Base-by-base conservation (phyloP, 2,888 invertebrate species). In the Clusia tigrina region DNA sequence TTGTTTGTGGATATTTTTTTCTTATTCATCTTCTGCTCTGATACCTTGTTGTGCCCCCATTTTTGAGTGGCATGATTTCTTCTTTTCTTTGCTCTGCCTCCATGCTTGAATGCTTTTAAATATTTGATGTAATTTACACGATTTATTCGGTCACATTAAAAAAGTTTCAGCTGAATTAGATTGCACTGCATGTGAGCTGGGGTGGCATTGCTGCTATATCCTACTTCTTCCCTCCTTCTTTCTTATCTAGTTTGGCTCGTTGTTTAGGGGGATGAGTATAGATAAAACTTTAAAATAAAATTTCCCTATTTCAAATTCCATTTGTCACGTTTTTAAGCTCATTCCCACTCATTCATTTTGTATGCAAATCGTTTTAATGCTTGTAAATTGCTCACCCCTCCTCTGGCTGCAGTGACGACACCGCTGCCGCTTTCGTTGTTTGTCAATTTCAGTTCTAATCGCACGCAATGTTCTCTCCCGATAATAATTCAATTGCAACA, bases 81-180 rank as follows among this genome's bases (percentile, higher is more conserved):
- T 48, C 15, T 22, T 48, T 20, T 18, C 15, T 48, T 48, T 48
- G 20, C 20, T 20, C 22, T 48, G 9, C 18, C 22, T 71, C 75
- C 67, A 75, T 77, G 75, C 77, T 74, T 75, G 74, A 74, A 74
- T 77, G 74, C 74, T 70, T 73, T 74, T 77, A 77, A 74, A 74
- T 74, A 77, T 74, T 74, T 74, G 73, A 74, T 74, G 77, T 74
- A 74, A 74, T 74, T 77, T 77, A 76, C 71, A 76, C 77, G 77
- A 77, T 74, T 74, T 74, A 74, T 77, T 74, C 75, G 72, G 74
- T 72, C 6, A 72, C 72, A 77, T 77, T 77, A 32, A 32, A 32
- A 32, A 32, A 32, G 32, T 12, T 32, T 5, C 32, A 32, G 32
- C 32, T 32, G 12, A 5, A 32, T 12, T 32, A 32, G 12, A n/a